These are phyloP conservation scores for Onychostoma macrolepis DNA, from an alignment of 2,113 vertebrate genomes.

Conservation along the genomic window DNA sequence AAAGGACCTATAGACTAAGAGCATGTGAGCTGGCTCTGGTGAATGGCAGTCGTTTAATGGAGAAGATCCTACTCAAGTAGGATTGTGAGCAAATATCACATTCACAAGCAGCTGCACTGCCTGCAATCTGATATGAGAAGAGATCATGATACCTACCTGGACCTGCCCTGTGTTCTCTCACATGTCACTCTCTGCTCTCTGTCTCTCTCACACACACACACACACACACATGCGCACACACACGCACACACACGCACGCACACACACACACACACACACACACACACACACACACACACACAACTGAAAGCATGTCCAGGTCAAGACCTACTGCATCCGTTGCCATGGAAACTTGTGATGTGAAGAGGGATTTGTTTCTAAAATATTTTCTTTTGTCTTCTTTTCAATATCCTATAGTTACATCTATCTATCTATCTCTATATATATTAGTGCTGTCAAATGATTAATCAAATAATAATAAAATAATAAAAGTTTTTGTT, in stretches of 20 bases:
- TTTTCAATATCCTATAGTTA: not conserved
- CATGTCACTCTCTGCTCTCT: constrained; percentile 14
- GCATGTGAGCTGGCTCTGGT: not conserved
- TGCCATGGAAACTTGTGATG: constrained; percentile 65
- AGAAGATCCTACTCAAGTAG: not conserved
- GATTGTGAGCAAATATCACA: not conserved
- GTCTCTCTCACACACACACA: not conserved
- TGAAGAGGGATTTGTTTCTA: constrained; percentile 47
- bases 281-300: constrained; percentile 4
- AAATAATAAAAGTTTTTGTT: too few relatives aligned
- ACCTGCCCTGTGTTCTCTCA: not conserved
- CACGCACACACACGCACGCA: too few relatives aligned
- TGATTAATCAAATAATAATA: too few relatives aligned
- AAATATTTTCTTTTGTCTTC: constrained; percentile 43
- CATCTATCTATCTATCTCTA: too few relatives aligned
- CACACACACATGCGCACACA: too few relatives aligned
- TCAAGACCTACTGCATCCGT: constrained; percentile 60
- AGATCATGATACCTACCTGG: not conserved
- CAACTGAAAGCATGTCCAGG: constrained; percentile 63
- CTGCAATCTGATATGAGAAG: not conserved
- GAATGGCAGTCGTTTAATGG: not conserved
- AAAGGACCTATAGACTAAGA: not conserved
- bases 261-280: too few relatives aligned
- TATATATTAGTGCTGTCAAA: too few relatives aligned
- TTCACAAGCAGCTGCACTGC: not conserved